Conservation (phyloP, 2,113 vertebrate genomes). For the Seriola quinqueradiata region DNA sequence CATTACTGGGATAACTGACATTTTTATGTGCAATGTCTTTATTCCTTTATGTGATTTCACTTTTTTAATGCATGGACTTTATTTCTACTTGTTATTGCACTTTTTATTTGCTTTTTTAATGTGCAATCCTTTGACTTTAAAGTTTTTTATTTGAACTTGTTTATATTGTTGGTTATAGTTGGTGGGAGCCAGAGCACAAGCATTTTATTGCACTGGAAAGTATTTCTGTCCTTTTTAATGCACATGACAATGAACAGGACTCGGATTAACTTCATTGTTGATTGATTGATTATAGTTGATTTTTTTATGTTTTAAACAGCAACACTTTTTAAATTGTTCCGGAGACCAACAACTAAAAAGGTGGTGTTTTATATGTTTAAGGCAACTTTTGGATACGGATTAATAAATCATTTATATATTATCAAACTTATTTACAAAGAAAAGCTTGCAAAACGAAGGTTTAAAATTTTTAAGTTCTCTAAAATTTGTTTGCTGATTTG, state of each 20-base stretch:
- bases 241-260: not conserved
- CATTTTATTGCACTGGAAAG: not conserved
- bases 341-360: not conserved
- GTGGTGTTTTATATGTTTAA: not conserved
- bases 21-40: slow-evolving; percentile 4
- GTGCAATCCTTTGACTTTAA: not conserved
- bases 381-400: not conserved
- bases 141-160: not conserved
- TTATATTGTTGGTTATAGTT: not conserved
- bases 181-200: not conserved
- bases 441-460: not conserved
- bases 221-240: not conserved
- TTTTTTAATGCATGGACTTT: not conserved
- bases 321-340: not conserved
- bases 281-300: not conserved
- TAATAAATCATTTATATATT: not conserved
- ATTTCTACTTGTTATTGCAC: not conserved
- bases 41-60: not conserved
- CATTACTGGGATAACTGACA: not conserved
- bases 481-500: not conserved
- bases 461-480: not conserved
- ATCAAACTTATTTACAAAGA: not conserved
- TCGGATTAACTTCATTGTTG: no score
- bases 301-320: not conserved
- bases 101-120: slow-evolving; percentile 3